Base-by-base conservation (phyloP, 2,888 invertebrate genomes). In the Eurytoma californica region DNA sequence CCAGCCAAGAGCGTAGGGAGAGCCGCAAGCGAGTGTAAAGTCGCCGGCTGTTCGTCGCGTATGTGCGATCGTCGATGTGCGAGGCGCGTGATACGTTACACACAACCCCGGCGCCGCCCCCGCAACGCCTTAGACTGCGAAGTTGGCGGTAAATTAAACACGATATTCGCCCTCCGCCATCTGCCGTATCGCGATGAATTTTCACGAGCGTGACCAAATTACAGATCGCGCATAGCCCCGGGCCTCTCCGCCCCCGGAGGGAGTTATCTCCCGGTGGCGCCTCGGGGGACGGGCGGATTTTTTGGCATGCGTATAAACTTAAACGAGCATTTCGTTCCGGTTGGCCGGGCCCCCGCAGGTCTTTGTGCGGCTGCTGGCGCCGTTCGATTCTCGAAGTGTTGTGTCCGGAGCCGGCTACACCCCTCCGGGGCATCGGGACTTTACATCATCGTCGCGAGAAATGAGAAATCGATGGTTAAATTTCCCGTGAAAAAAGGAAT, bases 111-210 rank as follows among this genome's bases (percentile, higher is more conserved):
- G 20, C 18, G 58, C 3, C 28, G 28, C 28, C 20, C 5, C 60
- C 7, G 63, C 63, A 30, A 47, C 63, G 63, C 14, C 16, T 53
- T n/a, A 14, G 53, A 3, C 53, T 1, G n/a, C 16, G 53, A n/a
- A 14, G 53, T 53, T 77, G 86, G 86, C 86, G 86, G 84, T 84
- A 72, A 82, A 82, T 82, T 82, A 82, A 83, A 83, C 77, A 81
- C 83, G 82, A 84, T 85, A 86, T 84, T 84, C 84, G 84, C 84
- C 85, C 86, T 84, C 83, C 84, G 85, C 24, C 81, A 66, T 47
- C 30, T 53, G 30, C 28, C 18, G 51, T 67, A 14, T 13, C n/a
- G n/a, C 39, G 12, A 9, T 16, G 39, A 39, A 47, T 63, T 63
- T 39, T 47, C 63, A 63, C 18, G n/a, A 30, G 61, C n/a, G 30